phyloP scores from a whole-genome alignment of 2,113 vertebrate species.

The Myanophis thanlyinensis region DNA sequence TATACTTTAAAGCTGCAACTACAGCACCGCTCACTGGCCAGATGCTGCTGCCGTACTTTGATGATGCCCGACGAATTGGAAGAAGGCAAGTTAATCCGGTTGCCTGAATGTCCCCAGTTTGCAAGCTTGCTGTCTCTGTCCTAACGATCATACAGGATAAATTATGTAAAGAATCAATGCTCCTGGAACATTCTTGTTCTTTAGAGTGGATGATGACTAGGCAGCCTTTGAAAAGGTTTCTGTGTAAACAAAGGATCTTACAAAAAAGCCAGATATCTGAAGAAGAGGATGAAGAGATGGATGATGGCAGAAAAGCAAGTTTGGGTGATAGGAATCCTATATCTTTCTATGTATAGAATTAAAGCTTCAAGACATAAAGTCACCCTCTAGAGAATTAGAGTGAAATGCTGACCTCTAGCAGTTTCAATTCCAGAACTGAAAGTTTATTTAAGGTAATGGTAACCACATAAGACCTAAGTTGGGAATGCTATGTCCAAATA shows the following conservation, averaged over 20 bases:
- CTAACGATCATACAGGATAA: not conserved
- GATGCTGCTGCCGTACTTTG: not conserved
- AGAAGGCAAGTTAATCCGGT: not conserved
- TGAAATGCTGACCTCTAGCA: not conserved
- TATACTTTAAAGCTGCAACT: not conserved
- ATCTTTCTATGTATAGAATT: not conserved
- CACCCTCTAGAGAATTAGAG: not conserved
- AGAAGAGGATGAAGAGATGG: not conserved
- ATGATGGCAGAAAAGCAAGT: not conserved
- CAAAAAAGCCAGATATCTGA: not conserved
- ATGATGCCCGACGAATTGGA: not conserved
- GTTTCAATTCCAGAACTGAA: not conserved
- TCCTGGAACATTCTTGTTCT: not conserved
- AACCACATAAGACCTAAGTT: not conserved
- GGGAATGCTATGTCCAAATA: not conserved
- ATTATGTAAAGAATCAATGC: not conserved
- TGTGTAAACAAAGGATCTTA: not conserved
- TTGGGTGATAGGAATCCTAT: not conserved
- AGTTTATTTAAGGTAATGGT: not conserved
- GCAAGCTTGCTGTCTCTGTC: not conserved
- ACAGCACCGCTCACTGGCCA: not conserved
- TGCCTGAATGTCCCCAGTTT: not conserved
- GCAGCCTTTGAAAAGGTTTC: not conserved
- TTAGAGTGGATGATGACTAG: not conserved
- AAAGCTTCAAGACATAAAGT: not conserved